Conservation (phyloP, 2,888 invertebrate species). For the Celastrina argiolus region DNA sequence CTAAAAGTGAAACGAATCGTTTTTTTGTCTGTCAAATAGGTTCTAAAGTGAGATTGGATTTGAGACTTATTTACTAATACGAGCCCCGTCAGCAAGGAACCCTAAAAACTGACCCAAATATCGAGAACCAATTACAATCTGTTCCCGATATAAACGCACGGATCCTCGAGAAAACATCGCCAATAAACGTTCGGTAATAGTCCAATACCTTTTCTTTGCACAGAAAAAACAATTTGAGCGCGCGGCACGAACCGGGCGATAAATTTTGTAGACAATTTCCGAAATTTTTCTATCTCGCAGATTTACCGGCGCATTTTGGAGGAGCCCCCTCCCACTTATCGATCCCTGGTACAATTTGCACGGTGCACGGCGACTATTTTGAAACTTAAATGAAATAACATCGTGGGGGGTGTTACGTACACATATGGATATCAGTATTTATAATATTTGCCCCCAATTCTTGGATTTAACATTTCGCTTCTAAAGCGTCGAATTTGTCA, state of each 20-base stretch:
- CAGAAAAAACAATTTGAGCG: conserved; percentile 59
- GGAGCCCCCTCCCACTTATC: conserved; percentile 74
- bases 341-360: conserved; percentile 74
- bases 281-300: conserved; percentile 72
- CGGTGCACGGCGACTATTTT: conserved; percentile 67
- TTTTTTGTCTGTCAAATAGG: too few species aligned
- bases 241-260: conserved; percentile 49
- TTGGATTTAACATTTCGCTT: too few species aligned
- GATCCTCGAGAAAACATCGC: conserved; percentile 9
- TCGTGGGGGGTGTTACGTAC: conserved; percentile 32
- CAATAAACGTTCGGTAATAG: conserved; percentile 24
- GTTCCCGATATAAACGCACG: not conserved
- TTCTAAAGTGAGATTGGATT: too few species aligned
- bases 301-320: conserved; percentile 68
- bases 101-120: not conserved
- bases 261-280: conserved; percentile 71
- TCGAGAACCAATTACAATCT: not conserved
- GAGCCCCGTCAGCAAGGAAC: too few species aligned
- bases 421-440: not conserved
- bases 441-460: too few species aligned
- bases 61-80: too few species aligned
- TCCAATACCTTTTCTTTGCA: conserved; percentile 32
- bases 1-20: too few species aligned
- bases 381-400: conserved; percentile 76
- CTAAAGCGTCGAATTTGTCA: too few species aligned